Evolutionary conservation across 2,888 invertebrate genomes (phyloP), one percentile per base, ranked within the genome.

Genomic region (Tenthredo notha): DNA sequence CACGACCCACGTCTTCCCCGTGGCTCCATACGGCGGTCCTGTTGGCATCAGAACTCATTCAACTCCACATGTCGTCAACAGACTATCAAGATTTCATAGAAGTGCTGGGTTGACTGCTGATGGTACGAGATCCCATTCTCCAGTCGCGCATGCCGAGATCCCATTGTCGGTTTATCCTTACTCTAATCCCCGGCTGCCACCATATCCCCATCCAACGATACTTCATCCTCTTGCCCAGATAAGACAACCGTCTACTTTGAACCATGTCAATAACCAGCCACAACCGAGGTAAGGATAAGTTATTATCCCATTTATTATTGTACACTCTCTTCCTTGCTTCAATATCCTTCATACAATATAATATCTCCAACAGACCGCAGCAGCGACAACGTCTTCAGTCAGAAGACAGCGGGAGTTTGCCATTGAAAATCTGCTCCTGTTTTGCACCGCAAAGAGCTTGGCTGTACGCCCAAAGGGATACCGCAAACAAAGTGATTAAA

Each of bases 1-100:
- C 86, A 99, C 99, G 0, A 99, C 99, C 47, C 99, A 99, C 94
- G 97, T 99, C 87, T 99, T 99, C 94, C 98, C 99, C 12, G 96
- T 99, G 78, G 98, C 98, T 21, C 98, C 99, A 25, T 99, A 99
- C 93, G 99, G 99, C 88, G 99, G 99, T 82, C 95, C 97, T 84
- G 96, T 98, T 87, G 98, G 97, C 85, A 97, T 98, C 84, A 95
- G 99, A 88, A 99, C 99, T 0, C 99, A 99, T 94, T 97, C 98
- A n/a, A 97, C 97, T 86, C 96, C 98, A 86, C 97, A 98, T 92
- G 98, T 99, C 88, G 98, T 98, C 86, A 99, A 99, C 94, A 96
- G 98, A 88, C 95, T 98, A 92, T 98, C 98, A 87, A 96, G 98
- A 90, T 99, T 99, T 95, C 99, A 99, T 93, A 96, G 98, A 91